Percentiles rank a stretch among this genome's conserved stretches.
These are phyloP conservation scores for Terrapene triunguis DNA, from an alignment of 2,113 vertebrate genomes.

Conservation along the genomic window DNA sequence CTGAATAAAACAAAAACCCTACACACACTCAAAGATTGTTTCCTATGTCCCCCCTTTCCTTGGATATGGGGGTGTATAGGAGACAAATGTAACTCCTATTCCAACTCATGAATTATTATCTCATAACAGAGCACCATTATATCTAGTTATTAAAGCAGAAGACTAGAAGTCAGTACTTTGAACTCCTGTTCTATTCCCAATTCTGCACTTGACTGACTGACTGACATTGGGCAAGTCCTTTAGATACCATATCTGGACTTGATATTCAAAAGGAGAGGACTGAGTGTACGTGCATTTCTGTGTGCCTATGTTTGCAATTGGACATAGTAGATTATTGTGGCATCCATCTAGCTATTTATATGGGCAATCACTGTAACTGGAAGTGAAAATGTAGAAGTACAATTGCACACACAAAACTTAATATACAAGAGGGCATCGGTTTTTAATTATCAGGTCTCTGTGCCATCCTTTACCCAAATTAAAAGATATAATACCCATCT, in stretches of 20 bases:
- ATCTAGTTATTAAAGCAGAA: not conserved
- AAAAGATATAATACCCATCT: not conserved
- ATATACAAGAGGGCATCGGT: not conserved
- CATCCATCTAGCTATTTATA: not conserved
- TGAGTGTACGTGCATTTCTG: not conserved
- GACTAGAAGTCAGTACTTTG: not conserved
- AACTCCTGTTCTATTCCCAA: not conserved
- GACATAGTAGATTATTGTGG: not conserved
- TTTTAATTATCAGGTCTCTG: not conserved
- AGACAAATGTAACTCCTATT: not conserved
- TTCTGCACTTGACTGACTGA: not conserved
- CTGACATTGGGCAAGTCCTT: not conserved
- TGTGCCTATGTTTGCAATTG: not conserved
- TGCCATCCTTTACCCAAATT: not conserved
- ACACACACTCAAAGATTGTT: not conserved
- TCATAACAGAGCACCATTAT: not conserved
- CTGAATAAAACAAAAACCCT: conserved; percentile 47
- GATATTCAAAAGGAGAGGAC: not conserved
- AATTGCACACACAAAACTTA: not conserved
- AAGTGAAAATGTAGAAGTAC: not conserved
- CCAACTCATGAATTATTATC: not conserved
- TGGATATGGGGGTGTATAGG: not conserved
- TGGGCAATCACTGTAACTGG: not conserved
- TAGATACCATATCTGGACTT: not conserved
- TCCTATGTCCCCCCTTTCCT: not conserved